phyloP scores from a whole-genome alignment of 2,888 invertebrate species.

The Sepiola atlantica region DNA sequence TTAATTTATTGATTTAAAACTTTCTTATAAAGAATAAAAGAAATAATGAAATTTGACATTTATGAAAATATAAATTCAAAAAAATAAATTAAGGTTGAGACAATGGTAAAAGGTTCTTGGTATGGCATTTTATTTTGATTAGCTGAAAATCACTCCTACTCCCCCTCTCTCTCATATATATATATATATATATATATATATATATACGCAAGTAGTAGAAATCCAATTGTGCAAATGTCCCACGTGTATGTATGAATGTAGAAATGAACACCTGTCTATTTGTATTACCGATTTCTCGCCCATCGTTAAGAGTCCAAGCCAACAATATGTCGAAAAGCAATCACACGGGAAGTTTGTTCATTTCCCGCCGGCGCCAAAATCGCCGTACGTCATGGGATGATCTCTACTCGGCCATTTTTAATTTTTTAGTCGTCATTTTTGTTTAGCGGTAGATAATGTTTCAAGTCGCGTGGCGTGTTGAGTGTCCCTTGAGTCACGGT shows the following conservation, averaged over 20 bases:
- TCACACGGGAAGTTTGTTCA: constrained; percentile 16
- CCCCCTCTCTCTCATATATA: neutral
- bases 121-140: too few relatives aligned
- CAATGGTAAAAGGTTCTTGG: too few relatives aligned
- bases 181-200: neutral
- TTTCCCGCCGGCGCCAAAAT: constrained; percentile 20
- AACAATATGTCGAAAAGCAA: neutral
- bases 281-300: neutral
- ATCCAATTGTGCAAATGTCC: neutral
- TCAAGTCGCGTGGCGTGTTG: neutral
- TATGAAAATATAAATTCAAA: too few relatives aligned
- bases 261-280: constrained; percentile 6
- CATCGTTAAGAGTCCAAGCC: neutral
- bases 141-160: too few relatives aligned
- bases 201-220: neutral
- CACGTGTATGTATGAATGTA: neutral
- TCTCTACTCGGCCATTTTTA: neutral
- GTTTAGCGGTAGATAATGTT: neutral
- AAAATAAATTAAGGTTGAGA: too few relatives aligned
- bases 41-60: too few relatives aligned
- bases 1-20: too few relatives aligned
- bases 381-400: neutral
- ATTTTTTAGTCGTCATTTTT: neutral
- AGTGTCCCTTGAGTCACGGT: neutral
- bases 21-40: too few relatives aligned